Percentiles rank a stretch among this genome's conserved stretches.
Evolutionary conservation across 2,113 vertebrate genomes (phyloP).

Genomic region (Capricornis sumatraensis): DNA sequence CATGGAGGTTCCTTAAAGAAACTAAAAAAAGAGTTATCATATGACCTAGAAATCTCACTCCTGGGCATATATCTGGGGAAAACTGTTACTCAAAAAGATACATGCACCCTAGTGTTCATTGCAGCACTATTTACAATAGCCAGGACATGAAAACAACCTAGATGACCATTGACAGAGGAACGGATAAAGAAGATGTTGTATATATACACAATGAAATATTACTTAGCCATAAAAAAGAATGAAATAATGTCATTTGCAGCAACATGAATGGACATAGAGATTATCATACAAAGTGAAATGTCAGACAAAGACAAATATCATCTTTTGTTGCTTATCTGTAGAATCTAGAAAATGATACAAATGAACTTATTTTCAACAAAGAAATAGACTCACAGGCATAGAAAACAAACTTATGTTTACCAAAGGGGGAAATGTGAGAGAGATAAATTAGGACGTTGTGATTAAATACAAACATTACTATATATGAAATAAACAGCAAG

Average conservation of each 20-base stretch:
- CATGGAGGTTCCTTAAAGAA: not conserved
- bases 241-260: not conserved
- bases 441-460: rapidly evolving
- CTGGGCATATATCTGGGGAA: not conserved
- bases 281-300: not conserved
- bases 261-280: not conserved
- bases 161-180: not conserved
- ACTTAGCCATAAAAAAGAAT: not conserved
- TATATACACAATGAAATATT: not conserved
- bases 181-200: not conserved
- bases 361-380: not conserved
- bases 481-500: not conserved
- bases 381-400: not conserved
- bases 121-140: not conserved
- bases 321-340: not conserved
- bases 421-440: not conserved
- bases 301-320: not conserved
- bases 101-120: not conserved
- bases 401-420: not conserved
- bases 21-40: not conserved
- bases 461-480: not conserved
- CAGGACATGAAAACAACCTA: not conserved
- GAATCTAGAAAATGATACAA: not conserved
- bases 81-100: not conserved
- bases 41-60: not conserved